Percentiles rank a stretch among this genome's conserved stretches.
These are phyloP conservation scores for Odobenus rosmarus DNA, from an alignment of 2,113 vertebrate species.

Conservation along the genomic window DNA sequence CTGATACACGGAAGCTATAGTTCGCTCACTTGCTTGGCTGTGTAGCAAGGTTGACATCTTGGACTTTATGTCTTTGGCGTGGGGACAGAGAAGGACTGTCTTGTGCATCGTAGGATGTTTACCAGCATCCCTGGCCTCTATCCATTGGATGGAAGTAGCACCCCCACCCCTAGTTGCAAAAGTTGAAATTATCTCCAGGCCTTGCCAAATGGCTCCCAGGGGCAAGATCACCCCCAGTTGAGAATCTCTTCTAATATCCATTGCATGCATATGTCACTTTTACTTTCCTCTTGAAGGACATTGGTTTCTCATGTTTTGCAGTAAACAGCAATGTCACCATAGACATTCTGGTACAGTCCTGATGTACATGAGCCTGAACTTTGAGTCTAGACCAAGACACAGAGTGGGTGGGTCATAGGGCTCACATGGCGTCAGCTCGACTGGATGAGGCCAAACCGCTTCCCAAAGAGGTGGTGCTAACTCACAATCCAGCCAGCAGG, in stretches of 20 bases:
- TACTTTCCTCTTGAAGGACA: background rate
- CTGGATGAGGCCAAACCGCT: too few species aligned
- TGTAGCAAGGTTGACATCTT: rapidly evolving
- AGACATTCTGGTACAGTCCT: background rate
- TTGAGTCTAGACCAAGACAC: background rate
- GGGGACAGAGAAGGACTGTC: too few species aligned
- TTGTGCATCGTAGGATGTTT: rapidly evolving
- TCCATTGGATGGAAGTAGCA: too few species aligned
- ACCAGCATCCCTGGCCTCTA: background rate
- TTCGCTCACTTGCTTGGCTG: background rate
- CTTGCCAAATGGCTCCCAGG: background rate
- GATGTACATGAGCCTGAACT: rapidly evolving
- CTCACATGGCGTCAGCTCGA: rapidly evolving
- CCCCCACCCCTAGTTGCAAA: background rate
- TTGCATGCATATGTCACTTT: background rate
- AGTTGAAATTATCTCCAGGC: background rate
- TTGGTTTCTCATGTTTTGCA: background rate
- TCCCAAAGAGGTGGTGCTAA: background rate
- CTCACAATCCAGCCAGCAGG: background rate
- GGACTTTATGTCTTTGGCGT: too few species aligned
- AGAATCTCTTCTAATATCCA: background rate
- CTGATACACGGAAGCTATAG: background rate
- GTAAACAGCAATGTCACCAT: background rate
- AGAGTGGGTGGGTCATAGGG: rapidly evolving
- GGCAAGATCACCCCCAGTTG: background rate